Evolutionary conservation across 2,113 vertebrate species (phyloP).

Genomic region (Isurus oxyrinchus): DNA sequence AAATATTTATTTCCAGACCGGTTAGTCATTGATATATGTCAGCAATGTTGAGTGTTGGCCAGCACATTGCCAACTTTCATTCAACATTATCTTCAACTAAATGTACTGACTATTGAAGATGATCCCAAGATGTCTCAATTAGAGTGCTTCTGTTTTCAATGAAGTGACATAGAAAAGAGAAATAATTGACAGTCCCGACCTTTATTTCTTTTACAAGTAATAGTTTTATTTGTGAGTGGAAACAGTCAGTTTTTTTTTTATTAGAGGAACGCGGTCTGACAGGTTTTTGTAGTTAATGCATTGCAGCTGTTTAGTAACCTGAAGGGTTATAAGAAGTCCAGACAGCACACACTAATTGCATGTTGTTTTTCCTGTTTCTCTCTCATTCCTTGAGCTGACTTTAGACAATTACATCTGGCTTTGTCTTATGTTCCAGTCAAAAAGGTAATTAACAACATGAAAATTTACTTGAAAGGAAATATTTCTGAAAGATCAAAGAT

Average conservation of each 20-base stretch:
- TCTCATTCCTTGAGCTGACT: not conserved
- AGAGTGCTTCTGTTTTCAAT: not conserved
- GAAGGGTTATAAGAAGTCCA: not conserved
- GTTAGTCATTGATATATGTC: not conserved
- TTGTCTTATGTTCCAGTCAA: not conserved
- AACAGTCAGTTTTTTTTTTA: slow-evolving; percentile 12
- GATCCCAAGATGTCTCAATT: not conserved
- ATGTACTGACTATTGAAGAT: not conserved
- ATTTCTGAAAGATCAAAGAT: not conserved
- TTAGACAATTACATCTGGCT: slow-evolving; percentile 16
- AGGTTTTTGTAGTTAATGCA: not conserved
- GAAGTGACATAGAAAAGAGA: slow-evolving; percentile 12
- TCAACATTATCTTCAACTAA: not conserved
- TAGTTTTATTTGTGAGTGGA: slow-evolving; percentile 27
- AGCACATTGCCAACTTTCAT: not conserved
- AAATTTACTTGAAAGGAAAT: slow-evolving; percentile 14
- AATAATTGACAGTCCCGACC: not conserved
- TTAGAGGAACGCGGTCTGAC: slow-evolving; percentile 19
- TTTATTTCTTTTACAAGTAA: slow-evolving; percentile 2
- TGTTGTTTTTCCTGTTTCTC: not conserved
- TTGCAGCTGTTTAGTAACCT: slow-evolving; percentile 26
- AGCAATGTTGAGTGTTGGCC: not conserved
- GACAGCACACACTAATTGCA: slow-evolving; percentile 23
- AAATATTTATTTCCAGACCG: not conserved
- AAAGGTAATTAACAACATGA: slow-evolving; percentile 26